Evolutionary conservation across 2,888 invertebrate species (phyloP).

Genomic region (Hyalella azteca): DNA sequence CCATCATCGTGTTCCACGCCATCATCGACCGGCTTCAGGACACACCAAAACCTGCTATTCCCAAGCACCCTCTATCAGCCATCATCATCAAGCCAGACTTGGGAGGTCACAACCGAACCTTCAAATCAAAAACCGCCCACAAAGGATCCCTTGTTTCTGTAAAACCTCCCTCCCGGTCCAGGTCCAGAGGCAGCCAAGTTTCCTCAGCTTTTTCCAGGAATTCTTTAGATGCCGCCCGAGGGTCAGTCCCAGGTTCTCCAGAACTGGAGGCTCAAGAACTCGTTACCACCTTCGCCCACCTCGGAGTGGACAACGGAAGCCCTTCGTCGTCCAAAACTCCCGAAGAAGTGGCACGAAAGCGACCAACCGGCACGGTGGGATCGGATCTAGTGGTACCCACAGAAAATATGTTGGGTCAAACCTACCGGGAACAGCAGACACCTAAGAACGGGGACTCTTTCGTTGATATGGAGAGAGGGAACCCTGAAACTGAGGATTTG

Average conservation of each 20-base stretch:
- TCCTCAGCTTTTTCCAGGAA: neutral
- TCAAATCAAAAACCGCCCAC: neutral
- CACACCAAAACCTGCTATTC: slow-evolving; percentile 19
- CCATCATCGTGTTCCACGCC: slow-evolving; percentile 54
- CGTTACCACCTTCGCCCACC: slow-evolving; percentile 12
- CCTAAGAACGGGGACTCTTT: neutral
- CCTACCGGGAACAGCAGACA: slow-evolving; percentile 1
- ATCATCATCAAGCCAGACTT: slow-evolving; percentile 38
- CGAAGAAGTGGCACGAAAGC: neutral
- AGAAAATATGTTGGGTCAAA: slow-evolving; percentile 8
- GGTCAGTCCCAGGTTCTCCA: neutral
- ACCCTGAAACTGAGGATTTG: neutral
- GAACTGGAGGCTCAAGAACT: slow-evolving; percentile 15
- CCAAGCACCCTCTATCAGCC: slow-evolving; percentile 34
- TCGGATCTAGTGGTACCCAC: no score
- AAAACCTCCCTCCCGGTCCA: neutral
- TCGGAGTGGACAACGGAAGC: slow-evolving; percentile 8
- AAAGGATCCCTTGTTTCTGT: neutral
- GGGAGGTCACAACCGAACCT: neutral
- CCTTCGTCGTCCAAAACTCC: neutral
- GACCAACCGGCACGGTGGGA: neutral
- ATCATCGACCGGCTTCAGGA: slow-evolving; percentile 46
- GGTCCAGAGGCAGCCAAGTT: neutral
- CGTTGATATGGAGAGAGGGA: slow-evolving; percentile 7
- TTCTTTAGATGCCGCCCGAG: neutral